Conservation (phyloP, 1,140 invertebrate genomes). For the Metaphire vulgaris region DNA sequence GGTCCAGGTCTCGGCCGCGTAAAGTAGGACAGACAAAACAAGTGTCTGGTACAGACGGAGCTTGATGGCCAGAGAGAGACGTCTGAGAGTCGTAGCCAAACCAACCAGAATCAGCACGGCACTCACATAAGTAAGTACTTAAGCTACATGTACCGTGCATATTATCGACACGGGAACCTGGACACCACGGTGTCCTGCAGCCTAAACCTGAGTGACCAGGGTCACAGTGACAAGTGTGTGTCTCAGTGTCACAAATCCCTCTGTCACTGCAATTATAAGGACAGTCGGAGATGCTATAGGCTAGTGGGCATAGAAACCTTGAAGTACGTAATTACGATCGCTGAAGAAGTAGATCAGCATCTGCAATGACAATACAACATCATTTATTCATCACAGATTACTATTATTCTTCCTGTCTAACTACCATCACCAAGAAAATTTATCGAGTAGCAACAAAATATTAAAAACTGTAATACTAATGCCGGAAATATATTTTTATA, state of each 20-base stretch:
- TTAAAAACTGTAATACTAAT: no score
- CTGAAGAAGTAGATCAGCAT: constrained; percentile 90
- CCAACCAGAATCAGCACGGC: background rate
- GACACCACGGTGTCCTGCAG: background rate
- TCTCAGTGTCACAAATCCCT: constrained; percentile 66
- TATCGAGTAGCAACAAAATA: no score
- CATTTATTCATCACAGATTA: no score
- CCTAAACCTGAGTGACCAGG: constrained; percentile 59
- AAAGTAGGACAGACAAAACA: no score
- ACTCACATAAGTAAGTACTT: background rate
- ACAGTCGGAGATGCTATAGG: constrained; percentile 80
- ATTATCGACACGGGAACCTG: background rate
- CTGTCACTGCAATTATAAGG: constrained; percentile 79
- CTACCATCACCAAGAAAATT: no score
- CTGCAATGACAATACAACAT: constrained; percentile 61
- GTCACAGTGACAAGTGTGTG: constrained; percentile 71
- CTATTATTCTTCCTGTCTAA: no score
- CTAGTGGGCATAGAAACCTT: constrained; percentile 84
- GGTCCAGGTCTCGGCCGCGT: no score
- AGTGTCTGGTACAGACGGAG: no score
- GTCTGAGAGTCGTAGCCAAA: no score
- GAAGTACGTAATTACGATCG: constrained; percentile 86
- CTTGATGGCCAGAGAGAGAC: no score
- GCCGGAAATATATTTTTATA: no score
- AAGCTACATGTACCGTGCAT: background rate